A percentile compares a stretch with the other conserved stretches of the same genome.
These are phyloP conservation scores for Coleophora deauratella DNA, from an alignment of 2,888 invertebrate genomes.

Conservation along the genomic window DNA sequence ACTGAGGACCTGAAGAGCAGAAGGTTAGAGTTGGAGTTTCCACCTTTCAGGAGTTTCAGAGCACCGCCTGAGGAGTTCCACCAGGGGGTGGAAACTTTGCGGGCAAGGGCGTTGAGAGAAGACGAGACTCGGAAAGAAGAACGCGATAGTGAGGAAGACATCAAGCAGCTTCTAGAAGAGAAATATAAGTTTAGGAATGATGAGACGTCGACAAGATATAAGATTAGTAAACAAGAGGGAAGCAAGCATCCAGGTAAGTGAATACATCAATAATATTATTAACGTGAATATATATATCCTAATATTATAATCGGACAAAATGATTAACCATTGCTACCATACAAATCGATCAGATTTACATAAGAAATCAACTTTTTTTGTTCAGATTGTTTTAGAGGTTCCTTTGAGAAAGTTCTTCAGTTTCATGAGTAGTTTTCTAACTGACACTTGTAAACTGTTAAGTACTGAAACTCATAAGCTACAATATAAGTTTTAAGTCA, in stretches of 20 bases:
- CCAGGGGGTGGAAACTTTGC: neutral
- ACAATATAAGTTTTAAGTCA: no score
- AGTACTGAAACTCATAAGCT: no score
- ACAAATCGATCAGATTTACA: no score
- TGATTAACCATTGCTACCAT: no score
- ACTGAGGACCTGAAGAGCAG: neutral
- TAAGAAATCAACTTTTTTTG: no score
- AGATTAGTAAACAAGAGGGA: constrained; percentile 30
- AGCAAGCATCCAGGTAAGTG: constrained; percentile 30
- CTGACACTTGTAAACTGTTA: no score
- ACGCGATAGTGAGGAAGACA: constrained; percentile 26
- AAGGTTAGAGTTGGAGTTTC: neutral
- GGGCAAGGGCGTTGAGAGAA: neutral
- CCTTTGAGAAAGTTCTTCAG: no score
- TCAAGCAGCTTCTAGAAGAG: constrained; percentile 47
- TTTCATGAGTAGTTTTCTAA: no score
- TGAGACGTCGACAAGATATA: constrained; percentile 45
- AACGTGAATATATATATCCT: no score
- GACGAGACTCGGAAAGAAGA: constrained; percentile 3
- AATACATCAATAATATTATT: no score
- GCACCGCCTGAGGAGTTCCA: neutral
- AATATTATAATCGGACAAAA: no score
- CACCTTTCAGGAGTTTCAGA: neutral
- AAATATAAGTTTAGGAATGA: constrained; percentile 57
- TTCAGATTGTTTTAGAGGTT: no score